These are phyloP conservation scores for Rhagium mordax DNA, from an alignment of 2,888 invertebrate species.

Conservation along the genomic window DNA sequence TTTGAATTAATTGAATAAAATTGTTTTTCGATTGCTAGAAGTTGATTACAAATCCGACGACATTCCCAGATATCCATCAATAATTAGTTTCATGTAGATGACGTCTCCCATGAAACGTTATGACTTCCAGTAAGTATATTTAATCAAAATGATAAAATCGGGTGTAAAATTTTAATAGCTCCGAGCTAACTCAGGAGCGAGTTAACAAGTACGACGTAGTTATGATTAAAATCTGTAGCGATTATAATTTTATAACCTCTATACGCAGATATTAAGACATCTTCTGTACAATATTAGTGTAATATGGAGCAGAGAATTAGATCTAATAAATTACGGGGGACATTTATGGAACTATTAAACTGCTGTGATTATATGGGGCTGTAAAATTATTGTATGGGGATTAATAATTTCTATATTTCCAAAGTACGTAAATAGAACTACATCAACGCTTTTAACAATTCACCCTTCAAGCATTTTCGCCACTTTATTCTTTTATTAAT, in stretches of 20 bases:
- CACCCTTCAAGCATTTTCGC: no score
- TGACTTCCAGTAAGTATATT: constrained; percentile 5
- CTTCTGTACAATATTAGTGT: constrained; percentile 16
- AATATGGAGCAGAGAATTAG: constrained; percentile 29
- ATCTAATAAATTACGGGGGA: constrained; percentile 9
- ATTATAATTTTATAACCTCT: constrained; percentile 31
- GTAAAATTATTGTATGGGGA: background rate
- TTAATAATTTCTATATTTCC: background rate
- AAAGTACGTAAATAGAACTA: no score
- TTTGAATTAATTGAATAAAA: no score
- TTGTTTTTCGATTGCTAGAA: no score
- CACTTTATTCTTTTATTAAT: no score
- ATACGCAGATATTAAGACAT: constrained; percentile 30
- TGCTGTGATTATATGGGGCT: background rate
- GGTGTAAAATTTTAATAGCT: constrained; percentile 33
- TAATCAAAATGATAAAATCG: constrained; percentile 35
- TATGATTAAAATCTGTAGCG: constrained; percentile 36
- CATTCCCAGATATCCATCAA: no score
- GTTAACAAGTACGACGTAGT: constrained; percentile 32
- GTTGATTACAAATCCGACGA: no score
- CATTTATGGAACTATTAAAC: constrained; percentile 23
- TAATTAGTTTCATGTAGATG: background rate
- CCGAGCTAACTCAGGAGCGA: constrained; percentile 2
- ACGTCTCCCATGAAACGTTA: constrained; percentile 9
- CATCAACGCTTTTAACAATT: no score